Conservation (phyloP, 30 jellyfish, hydroid and myxozoan genomes). For the Aurelia coerulea region DNA sequence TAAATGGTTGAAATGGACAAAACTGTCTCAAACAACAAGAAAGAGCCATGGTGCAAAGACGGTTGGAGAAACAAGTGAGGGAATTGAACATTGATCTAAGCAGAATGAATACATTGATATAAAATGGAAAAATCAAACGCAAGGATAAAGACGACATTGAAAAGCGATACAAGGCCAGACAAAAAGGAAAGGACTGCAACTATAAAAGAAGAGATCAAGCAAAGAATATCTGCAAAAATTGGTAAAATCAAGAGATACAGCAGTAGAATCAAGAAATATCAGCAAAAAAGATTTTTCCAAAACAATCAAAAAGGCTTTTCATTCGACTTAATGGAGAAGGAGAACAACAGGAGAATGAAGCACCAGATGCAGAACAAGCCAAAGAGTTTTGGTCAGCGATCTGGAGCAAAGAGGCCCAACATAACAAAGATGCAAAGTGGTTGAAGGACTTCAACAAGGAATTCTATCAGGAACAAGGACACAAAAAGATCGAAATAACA, state of each 20-base stretch:
- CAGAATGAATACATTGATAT: conserved; percentile 21
- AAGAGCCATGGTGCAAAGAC: conserved; percentile 55
- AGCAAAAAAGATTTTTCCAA: conserved; percentile 16
- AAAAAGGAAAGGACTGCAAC: conserved; percentile 12
- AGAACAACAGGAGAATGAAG: conserved; percentile 15
- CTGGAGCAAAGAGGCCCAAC: conserved; percentile 36
- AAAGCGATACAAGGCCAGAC: conserved; percentile 28
- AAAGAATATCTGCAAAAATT: neutral
- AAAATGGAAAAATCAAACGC: conserved; percentile 39
- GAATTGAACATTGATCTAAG: conserved; percentile 24
- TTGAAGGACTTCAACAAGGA: conserved; percentile 6
- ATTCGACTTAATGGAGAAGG: conserved; percentile 10
- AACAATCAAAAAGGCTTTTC: conserved; percentile 8
- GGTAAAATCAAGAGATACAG: conserved; percentile 25
- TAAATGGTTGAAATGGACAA: conserved; percentile 33
- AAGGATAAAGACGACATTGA: conserved; percentile 21
- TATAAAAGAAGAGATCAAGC: conserved; percentile 38
- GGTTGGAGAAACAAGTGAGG: conserved; percentile 33
- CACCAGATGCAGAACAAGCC: conserved; percentile 46
- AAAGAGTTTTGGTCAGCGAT: conserved; percentile 47
- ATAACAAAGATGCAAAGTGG: conserved; percentile 45
- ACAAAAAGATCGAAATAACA: conserved; percentile 23
- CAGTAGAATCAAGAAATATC: conserved; percentile 17
- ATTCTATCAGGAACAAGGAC: conserved; percentile 42
- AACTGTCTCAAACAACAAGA: conserved; percentile 24